Evolutionary conservation across 2,113 vertebrate genomes (phyloP), one percentile per base, ranked within the genome.

Genomic region (Psephotus haematonotus): DNA sequence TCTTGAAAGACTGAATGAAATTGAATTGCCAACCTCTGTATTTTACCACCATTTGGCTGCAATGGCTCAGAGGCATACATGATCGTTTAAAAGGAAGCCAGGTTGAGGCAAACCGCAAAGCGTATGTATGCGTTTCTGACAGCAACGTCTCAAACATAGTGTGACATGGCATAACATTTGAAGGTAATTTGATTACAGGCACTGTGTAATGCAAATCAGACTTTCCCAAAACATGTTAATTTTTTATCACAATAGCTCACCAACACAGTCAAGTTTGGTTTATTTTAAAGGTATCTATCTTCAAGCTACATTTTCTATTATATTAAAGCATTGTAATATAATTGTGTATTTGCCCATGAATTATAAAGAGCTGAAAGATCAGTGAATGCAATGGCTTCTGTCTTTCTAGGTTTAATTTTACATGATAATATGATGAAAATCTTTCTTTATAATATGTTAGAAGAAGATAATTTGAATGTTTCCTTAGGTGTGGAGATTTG

Each of bases 1-100:
- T 95, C 97, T 97, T 96, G 97, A 98, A 97, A 97, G 94, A 87
- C 91, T 97, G 93, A 96, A 97, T 94, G 86, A 93, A 96, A 97
- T 68, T 80, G 94, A 97, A 97, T 97, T 95, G 93, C 92, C 95
- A 97, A 4, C 88, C 96, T 97, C 91, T 93, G 93, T 90, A 72
- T 97, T 97, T 97, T 96, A 86, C 96, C 94, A 91, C 81, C 50
- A 79, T 96, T 97, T 98, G 97, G 97, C 97, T 86, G 97, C 63
- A 95, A 83, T 90, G 97, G 88, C 90, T 97, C 86, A 57, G 91
- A 95, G 88, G 92, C 88, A 84, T 62, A 96, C 84, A 82, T 17
- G 89, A 95, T 97, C 46, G 33, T 95, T 96, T 83, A 93, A 96
- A 94, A 92, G 75, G 78, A 91, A 91, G 90, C 72, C 82, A 52